Evolutionary conservation across 2,113 vertebrate species (phyloP).

Genomic region (Aythya baeri): DNA sequence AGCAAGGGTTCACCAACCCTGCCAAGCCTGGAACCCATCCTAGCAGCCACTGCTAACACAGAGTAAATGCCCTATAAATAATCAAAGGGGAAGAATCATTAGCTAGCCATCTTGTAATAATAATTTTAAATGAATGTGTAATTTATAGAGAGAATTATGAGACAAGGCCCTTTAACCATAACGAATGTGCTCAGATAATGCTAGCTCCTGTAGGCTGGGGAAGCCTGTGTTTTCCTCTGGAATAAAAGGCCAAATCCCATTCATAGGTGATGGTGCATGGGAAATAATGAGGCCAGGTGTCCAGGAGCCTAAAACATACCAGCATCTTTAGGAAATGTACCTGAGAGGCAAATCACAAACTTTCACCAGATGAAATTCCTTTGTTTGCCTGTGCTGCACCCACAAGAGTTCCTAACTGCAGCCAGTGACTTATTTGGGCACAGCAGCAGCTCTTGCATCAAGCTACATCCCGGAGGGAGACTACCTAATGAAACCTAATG

Average conservation of each 20-base stretch:
- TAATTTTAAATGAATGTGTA: background rate
- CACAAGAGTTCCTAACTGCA: background rate
- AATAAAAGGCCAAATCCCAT: background rate
- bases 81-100: constrained; percentile 35
- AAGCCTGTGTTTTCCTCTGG: background rate
- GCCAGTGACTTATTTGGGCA: background rate
- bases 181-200: background rate
- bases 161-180: background rate
- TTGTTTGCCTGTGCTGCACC: background rate
- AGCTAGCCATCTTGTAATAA: constrained; percentile 14
- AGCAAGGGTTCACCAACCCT: background rate
- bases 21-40: background rate
- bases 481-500: background rate
- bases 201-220: background rate
- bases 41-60: background rate
- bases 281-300: background rate
- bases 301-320: background rate
- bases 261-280: fast-evolving
- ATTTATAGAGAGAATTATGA: background rate
- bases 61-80: constrained; percentile 19
- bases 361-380: background rate
- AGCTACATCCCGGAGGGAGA: background rate
- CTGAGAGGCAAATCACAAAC: background rate
- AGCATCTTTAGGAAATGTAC: background rate
- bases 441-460: background rate